A percentile compares a stretch with the other conserved stretches of the same genome.
Evolutionary conservation across 2,888 invertebrate species (phyloP).

Genomic region (Drosophila siamana): DNA sequence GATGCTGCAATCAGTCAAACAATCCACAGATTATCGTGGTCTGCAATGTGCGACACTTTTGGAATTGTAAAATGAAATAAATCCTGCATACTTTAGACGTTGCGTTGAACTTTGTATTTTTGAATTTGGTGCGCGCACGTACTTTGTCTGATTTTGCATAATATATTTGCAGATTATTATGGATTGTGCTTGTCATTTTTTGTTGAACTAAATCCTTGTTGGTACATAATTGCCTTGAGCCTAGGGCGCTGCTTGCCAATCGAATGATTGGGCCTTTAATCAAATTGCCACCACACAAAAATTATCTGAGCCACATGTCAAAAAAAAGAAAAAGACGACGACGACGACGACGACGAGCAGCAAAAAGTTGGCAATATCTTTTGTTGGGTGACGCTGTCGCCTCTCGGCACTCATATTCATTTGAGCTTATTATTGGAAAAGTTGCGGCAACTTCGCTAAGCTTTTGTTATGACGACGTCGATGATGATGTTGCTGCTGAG

Average conservation of each 20-base stretch:
- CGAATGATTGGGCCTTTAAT: constrained; percentile 62
- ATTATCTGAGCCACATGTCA: constrained; percentile 67
- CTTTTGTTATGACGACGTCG: constrained; percentile 75
- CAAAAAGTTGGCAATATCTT: constrained; percentile 50
- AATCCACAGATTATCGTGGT: not conserved
- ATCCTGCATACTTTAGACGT: not conserved
- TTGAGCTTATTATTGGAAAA: constrained; percentile 80
- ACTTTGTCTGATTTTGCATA: constrained; percentile 18
- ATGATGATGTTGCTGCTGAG: constrained; percentile 47
- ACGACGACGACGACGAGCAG: not conserved
- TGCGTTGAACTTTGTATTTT: constrained; percentile 7
- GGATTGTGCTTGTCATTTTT: constrained; percentile 42
- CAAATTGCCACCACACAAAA: constrained; percentile 53
- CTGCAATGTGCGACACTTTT: not conserved
- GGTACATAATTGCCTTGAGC: constrained; percentile 48
- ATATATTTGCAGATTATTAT: constrained; percentile 20
- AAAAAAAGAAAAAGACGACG: constrained; percentile 13
- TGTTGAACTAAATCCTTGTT: constrained; percentile 36
- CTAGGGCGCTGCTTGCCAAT: constrained; percentile 20
- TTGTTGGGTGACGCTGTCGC: constrained; percentile 36
- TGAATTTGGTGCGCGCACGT: constrained; percentile 1
- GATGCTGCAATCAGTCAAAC: not conserved
- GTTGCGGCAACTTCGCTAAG: constrained; percentile 71
- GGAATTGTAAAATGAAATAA: constrained; percentile 12
- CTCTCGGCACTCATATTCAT: constrained; percentile 63